A percentile compares a stretch with the other conserved stretches of the same genome.
phyloP scores from a whole-genome alignment of 2,113 vertebrate species.

The Macrotus californicus region DNA sequence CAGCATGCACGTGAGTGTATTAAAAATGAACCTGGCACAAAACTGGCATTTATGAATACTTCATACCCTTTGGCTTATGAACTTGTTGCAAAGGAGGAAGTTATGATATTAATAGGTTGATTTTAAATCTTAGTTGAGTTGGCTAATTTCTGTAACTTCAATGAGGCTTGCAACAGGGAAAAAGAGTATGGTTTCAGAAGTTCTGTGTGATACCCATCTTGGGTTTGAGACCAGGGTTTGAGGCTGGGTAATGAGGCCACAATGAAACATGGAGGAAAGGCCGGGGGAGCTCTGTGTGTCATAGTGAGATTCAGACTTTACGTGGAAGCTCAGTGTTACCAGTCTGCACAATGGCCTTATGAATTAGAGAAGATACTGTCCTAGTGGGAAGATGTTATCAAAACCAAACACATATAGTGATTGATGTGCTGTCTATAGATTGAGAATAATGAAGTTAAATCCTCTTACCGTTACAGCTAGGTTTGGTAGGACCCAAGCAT shows the following conservation, averaged over 20 bases:
- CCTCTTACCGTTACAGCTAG: background rate
- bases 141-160: background rate
- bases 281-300: background rate
- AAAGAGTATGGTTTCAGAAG: background rate
- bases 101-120: background rate
- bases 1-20: background rate
- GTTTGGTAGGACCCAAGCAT: background rate
- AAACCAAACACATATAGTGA: background rate
- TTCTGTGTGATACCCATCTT: background rate
- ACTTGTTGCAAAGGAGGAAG: background rate
- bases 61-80: background rate
- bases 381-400: background rate
- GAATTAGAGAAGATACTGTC: background rate
- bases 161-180: background rate
- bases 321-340: background rate
- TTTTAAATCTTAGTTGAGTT: background rate
- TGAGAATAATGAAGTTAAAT: background rate
- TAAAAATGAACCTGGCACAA: background rate
- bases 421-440: background rate
- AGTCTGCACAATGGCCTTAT: background rate
- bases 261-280: background rate
- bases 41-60: slow-evolving; percentile 39
- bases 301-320: background rate
- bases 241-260: background rate
- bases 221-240: no score